Evolutionary conservation across 2,888 invertebrate genomes (phyloP), one percentile per base, ranked within the genome.

Genomic region (Dynastes hyllus): DNA sequence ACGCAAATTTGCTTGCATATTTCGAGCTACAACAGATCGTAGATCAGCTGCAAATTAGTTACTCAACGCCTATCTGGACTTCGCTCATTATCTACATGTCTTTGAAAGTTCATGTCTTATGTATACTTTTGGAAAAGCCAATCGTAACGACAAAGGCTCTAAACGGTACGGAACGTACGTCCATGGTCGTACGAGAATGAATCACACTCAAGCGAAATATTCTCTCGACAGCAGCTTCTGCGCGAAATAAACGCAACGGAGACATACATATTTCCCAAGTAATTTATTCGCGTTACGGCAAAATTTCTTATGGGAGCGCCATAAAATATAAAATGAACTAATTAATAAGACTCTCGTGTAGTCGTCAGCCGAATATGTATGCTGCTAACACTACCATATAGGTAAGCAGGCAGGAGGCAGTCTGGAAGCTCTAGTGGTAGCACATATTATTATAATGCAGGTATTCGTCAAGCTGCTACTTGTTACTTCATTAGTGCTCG

Each of bases 401-500:
- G n/a, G 40, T 40, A 55, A 45, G 63, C 32, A 73, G 65, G 37
- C 55, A 63, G 65, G 55, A 58, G 79, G 81, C 76, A 83, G 83
- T 81, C 81, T 80, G 82, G 83, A 82, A 82, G 82, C 70, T 55
- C 55, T 76, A 40, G 82, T 81, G 81, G 83, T 83, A 84, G 83
- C 82, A 82, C 83, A 84, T 84, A 83, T 84, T 83, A 84, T 84
- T 82, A 83, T 84, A 83, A 84, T 83, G 83, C 84, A 82, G 80
- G 83, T 82, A 84, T 84, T 83, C 83, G 84, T 84, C 84, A 84
- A 81, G 81, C 82, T 80, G 83, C 84, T 84, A 84, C 84, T 85
- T 85, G 85, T 84, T 84, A 84, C 85, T 85, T 85, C 85, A 85
- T 85, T 85, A 84, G 82, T 81, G 83, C 77, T 83, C 81, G 82